Evolutionary conservation across 2,888 invertebrate genomes (phyloP).

Genomic region (Amblyteles armatorius): DNA sequence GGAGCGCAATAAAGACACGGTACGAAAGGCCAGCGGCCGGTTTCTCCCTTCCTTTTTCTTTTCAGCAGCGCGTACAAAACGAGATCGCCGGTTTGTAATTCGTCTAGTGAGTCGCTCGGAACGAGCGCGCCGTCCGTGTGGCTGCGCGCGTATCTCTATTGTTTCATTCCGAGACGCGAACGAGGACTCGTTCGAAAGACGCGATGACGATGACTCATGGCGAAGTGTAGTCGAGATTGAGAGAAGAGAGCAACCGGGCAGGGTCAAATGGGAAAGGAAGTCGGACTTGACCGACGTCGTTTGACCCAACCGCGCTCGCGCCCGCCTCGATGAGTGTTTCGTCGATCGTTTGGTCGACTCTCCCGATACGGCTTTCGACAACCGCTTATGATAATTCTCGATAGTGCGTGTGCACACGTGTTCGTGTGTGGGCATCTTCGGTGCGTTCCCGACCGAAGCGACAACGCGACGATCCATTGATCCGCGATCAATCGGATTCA

Average conservation of each 20-base stretch:
- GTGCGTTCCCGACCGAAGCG: slow-evolving; percentile 8
- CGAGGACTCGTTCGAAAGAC: slow-evolving; percentile 74
- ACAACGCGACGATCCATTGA: slow-evolving; percentile 80
- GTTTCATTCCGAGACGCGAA: slow-evolving; percentile 62
- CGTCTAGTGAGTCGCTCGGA: slow-evolving; percentile 40
- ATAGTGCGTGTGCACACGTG: slow-evolving; percentile 41
- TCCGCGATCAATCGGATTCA: slow-evolving; percentile 83
- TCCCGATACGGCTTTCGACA: not conserved
- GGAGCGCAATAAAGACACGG: slow-evolving; percentile 8
- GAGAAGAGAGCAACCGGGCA: slow-evolving; percentile 76
- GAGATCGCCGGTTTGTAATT: slow-evolving; percentile 50
- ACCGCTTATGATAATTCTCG: not conserved
- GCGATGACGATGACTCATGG: slow-evolving; percentile 77
- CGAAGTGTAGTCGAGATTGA: slow-evolving; percentile 82
- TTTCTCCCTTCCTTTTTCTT: not conserved
- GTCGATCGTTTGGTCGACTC: slow-evolving; percentile 73
- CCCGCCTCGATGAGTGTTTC: slow-evolving; percentile 69
- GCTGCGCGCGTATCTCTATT: not conserved
- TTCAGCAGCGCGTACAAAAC: slow-evolving; percentile 35
- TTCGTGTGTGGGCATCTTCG: not conserved
- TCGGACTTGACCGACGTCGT: slow-evolving; percentile 80
- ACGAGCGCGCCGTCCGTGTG: slow-evolving; percentile 14
- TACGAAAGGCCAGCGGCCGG: not conserved
- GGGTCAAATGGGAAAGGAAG: slow-evolving; percentile 82
- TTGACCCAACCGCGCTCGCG: slow-evolving; percentile 76